phyloP scores from a whole-genome alignment of 2,888 invertebrate genomes.

The Osmoderma eremita region DNA sequence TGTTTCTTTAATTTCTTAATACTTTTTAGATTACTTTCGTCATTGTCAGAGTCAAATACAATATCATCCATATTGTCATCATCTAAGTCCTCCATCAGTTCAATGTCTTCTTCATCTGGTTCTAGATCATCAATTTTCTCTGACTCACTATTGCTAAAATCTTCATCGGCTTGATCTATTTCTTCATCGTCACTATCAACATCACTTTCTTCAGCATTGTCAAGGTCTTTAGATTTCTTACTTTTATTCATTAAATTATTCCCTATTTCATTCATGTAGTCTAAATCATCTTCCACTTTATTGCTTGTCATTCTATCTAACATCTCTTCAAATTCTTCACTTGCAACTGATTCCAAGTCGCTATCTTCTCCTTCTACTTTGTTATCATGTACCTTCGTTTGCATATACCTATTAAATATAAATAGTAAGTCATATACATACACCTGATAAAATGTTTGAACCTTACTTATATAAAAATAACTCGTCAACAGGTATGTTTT shows the following conservation, averaged over 20 bases:
- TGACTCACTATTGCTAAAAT: constrained; percentile 42
- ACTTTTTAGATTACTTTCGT: constrained; percentile 50
- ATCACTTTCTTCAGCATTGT: constrained; percentile 47
- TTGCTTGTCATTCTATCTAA: constrained; percentile 67
- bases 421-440: not conserved
- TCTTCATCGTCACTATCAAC: constrained; percentile 55
- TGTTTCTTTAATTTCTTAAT: constrained; percentile 52
- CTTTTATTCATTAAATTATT: constrained; percentile 54
- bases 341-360: constrained; percentile 77
- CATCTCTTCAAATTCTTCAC: constrained; percentile 80
- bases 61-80: constrained; percentile 60
- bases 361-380: constrained; percentile 68
- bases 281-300: constrained; percentile 69
- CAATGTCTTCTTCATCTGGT: constrained; percentile 62
- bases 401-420: constrained; percentile 70
- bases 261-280: constrained; percentile 75
- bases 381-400: constrained; percentile 45
- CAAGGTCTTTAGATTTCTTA: constrained; percentile 24
- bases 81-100: constrained; percentile 57
- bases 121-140: constrained; percentile 39
- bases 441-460: constrained; percentile 2
- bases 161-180: constrained; percentile 57
- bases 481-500: constrained; percentile 91
- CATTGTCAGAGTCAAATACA: constrained; percentile 58
- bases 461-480: constrained; percentile 74